Percentiles rank a stretch among this genome's conserved stretches.
These are phyloP conservation scores for Drosophila obscura DNA, from an alignment of 1,140 invertebrate genomes.

Conservation along the genomic window DNA sequence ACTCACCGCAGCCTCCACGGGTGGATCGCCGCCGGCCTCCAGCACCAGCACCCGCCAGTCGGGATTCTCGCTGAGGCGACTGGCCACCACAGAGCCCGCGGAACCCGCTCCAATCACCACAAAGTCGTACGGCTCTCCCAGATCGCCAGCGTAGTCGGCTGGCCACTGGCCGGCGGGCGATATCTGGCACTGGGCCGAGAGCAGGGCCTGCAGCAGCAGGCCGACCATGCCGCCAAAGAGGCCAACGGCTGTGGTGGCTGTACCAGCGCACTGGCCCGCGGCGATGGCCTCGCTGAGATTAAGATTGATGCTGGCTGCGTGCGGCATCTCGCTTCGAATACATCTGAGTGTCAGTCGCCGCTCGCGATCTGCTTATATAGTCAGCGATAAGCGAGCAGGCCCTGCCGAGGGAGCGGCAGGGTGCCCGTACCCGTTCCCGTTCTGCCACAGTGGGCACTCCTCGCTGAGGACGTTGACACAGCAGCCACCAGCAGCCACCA, in stretches of 20 bases:
- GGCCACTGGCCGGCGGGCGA: conserved; percentile 85
- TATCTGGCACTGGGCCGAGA: conserved; percentile 85
- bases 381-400: conserved; percentile 43
- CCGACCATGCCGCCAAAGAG: conserved; percentile 83
- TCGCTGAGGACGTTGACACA: no score
- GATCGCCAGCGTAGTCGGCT: conserved; percentile 85
- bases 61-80: conserved; percentile 85
- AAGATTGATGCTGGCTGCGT: conserved; percentile 6
- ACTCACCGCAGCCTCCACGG: conserved; percentile 84
- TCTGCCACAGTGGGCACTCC: no score
- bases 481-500: no score
- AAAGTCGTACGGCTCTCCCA: conserved; percentile 75
- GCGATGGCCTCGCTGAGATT: conserved; percentile 5
- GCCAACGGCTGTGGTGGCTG: conserved; percentile 23
- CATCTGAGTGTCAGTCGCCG: conserved; percentile 28
- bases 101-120: conserved; percentile 88
- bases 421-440: no score
- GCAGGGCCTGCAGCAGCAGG: conserved; percentile 85
- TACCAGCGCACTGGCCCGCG: conserved; percentile 5
- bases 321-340: conserved; percentile 41
- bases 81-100: conserved; percentile 87
- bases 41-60: conserved; percentile 86
- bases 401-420: no score
- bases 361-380: conserved; percentile 57
- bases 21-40: conserved; percentile 86